phyloP scores from a whole-genome alignment of 2,113 vertebrate species.

The Myxocyprinus asiaticus region DNA sequence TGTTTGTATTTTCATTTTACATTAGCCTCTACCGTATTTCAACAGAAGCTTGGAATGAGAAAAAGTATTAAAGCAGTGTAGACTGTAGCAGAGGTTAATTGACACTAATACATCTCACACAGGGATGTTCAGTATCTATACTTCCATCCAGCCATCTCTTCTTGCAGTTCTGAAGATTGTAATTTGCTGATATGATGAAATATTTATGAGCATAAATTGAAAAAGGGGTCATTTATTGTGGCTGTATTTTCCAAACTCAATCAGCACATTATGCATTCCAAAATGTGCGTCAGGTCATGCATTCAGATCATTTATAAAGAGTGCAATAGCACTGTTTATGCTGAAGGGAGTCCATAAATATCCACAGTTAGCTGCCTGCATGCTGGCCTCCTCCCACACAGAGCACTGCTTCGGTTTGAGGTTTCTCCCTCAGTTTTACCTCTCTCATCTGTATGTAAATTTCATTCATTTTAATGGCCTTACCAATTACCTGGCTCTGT shows the following conservation, averaged over 20 bases:
- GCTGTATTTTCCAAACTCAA: slow-evolving; percentile 34
- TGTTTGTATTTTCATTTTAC: too few species aligned
- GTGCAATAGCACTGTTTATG: slow-evolving; percentile 38
- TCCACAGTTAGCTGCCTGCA: slow-evolving; percentile 24
- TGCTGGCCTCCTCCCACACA: slow-evolving; percentile 20
- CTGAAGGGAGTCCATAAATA: slow-evolving; percentile 41
- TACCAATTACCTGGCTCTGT: slow-evolving; percentile 49
- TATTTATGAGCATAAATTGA: slow-evolving; percentile 42
- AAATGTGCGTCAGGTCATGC: slow-evolving; percentile 27
- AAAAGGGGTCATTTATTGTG: slow-evolving; percentile 36
- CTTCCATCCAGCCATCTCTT: slow-evolving; percentile 16
- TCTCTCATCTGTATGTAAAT: slow-evolving; percentile 51
- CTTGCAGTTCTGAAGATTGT: slow-evolving; percentile 15
- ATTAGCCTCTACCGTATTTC: too few species aligned
- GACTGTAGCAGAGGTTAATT: background rate
- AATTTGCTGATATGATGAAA: slow-evolving; percentile 27
- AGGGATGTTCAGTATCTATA: slow-evolving; percentile 25
- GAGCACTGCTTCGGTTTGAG: slow-evolving; percentile 29
- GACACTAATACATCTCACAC: background rate
- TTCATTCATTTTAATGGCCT: slow-evolving; percentile 53
- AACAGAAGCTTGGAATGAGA: background rate
- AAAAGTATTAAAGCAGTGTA: background rate
- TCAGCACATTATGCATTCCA: slow-evolving; percentile 43
- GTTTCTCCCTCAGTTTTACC: slow-evolving; percentile 24
- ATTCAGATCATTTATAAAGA: slow-evolving; percentile 39